These are phyloP conservation scores for Pogonomyrmex californicus DNA, from an alignment of 1,140 invertebrate genomes.

Conservation along the genomic window DNA sequence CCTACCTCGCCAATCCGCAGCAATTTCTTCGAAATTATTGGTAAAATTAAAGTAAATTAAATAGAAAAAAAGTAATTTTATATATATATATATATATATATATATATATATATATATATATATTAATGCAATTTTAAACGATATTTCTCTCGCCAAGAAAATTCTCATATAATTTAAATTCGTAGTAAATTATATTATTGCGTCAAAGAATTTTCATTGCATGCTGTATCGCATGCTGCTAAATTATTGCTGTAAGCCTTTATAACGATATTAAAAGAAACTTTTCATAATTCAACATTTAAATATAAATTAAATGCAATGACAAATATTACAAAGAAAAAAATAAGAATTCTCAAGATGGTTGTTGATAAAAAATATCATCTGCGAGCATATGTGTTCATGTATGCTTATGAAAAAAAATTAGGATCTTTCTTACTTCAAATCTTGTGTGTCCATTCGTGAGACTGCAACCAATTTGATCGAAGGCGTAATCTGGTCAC, in stretches of 20 bases:
- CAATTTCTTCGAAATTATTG: slow-evolving; percentile 49
- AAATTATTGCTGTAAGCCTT: not conserved
- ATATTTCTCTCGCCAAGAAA: slow-evolving; percentile 9
- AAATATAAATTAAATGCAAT: slow-evolving; percentile 16
- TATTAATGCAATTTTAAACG: not conserved
- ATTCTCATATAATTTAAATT: not conserved
- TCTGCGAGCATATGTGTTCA: not conserved
- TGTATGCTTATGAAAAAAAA: not conserved
- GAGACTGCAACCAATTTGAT: slow-evolving; percentile 57
- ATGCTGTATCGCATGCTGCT: not conserved
- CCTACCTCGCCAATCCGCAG: slow-evolving; percentile 60
- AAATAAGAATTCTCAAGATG: not conserved
- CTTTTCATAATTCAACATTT: not conserved
- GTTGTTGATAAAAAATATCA: not conserved
- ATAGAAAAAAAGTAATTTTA: not conserved
- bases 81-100: not conserved
- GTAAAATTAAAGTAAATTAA: slow-evolving; percentile 52
- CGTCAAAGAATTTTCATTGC: not conserved
- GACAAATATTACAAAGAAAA: not conserved
- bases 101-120: not conserved
- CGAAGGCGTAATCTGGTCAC: slow-evolving; percentile 50
- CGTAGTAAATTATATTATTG: not conserved
- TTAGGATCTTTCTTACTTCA: slow-evolving; percentile 26
- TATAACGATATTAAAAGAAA: not conserved
- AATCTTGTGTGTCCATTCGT: not conserved